Base-by-base conservation (phyloP, 2,888 invertebrate species). In the Amphipoea lucens region DNA sequence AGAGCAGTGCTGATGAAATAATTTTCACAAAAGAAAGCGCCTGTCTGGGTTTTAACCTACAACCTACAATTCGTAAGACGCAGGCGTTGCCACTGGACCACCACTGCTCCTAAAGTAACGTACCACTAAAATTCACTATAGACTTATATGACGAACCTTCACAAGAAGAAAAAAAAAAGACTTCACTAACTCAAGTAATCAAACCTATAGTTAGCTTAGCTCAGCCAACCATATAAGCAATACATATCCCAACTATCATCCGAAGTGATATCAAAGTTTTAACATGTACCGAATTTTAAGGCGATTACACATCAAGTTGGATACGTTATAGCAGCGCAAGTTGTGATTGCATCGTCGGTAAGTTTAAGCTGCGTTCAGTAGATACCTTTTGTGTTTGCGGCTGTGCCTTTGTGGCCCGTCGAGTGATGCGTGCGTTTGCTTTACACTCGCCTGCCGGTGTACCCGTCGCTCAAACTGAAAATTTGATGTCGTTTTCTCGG, bases 271-370 rank as follows among this genome's bases (percentile, higher is more conserved):
- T 76, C 79, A 87, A 90, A 89, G 81, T 89, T 85, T 74, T 83
- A 84, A 76, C 85, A 85, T 77, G 88, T 85, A 87, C 82, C 81
- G 80, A 91, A 92, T 92, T 92, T 93, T 92, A 93, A 93, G 93
- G 91, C 90, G 92, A 92, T 93, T 92, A 91, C 88, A 91, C 90
- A 92, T 89, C 87, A 92, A 92, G 91, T 92, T 92, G 84, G 88
- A 87, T 89, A 90, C 89, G 90, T 87, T 86, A 87, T 89, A 89
- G 88, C 86, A 82, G 92, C 89, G 87, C 92, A 96, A 96, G 92
- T 96, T 95, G 94, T 95, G 95, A 95, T 96, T 95, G 95, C 95
- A 93, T 94, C 93, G 94, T 93, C 91, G 90, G 90, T 91, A 95
- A 95, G 92, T 95, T 95, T 91, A 92, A 87, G 91, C 90, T 90